phyloP scores from a whole-genome alignment of 2,888 invertebrate genomes.

The Prenolepis imparis region DNA sequence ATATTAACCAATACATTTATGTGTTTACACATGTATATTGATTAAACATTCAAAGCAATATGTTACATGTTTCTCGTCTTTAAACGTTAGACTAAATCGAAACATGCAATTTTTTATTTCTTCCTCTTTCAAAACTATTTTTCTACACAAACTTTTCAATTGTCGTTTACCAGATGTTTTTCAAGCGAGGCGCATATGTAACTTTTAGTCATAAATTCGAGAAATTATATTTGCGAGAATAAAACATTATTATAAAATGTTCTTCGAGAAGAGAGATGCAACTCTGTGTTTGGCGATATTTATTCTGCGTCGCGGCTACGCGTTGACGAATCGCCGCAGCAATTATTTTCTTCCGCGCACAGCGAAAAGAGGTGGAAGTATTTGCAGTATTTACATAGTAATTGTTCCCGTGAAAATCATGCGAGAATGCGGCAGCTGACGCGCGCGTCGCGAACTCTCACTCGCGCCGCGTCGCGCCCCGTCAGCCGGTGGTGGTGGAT shows the following conservation, averaged over 20 bases:
- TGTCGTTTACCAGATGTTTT: background rate
- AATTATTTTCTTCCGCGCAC: constrained; percentile 44
- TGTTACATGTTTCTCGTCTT: background rate
- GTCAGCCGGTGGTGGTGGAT: constrained; percentile 30
- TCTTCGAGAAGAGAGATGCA: background rate
- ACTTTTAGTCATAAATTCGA: background rate
- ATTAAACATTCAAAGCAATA: background rate
- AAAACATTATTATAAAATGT: background rate
- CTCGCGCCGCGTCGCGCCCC: background rate
- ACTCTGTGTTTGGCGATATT: constrained; percentile 24
- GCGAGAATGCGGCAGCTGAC: constrained; percentile 51
- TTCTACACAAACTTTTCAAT: background rate
- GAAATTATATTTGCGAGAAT: background rate
- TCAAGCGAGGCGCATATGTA: background rate
- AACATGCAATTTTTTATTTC: background rate
- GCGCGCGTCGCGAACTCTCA: constrained; percentile 30
- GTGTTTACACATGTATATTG: background rate
- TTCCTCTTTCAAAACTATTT: background rate
- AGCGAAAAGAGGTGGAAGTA: constrained; percentile 1
- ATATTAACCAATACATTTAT: constrained; percentile 5
- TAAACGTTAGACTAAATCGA: background rate
- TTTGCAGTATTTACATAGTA: constrained; percentile 51
- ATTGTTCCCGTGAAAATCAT: constrained; percentile 54
- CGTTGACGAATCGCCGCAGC: constrained; percentile 14
- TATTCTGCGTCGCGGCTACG: background rate